Conservation (phyloP, 1,140 invertebrate genomes). For the Bathynomus jamesi region DNA sequence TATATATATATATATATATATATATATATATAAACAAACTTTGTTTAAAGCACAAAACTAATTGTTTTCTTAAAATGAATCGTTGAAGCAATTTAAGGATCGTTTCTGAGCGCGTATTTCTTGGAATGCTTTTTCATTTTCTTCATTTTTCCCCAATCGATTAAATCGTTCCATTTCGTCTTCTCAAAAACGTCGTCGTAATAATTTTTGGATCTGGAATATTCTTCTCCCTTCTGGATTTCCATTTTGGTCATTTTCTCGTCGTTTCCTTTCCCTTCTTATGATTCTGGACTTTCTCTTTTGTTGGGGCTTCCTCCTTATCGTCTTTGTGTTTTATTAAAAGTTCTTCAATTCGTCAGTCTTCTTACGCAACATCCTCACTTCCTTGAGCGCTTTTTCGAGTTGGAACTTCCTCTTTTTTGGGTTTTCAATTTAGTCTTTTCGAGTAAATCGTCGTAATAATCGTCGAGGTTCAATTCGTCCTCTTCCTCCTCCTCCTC, state of each 20-base stretch:
- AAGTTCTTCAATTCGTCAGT: not conserved
- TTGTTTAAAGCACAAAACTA: no score
- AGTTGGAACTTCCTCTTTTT: not conserved
- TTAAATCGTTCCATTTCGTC: not conserved
- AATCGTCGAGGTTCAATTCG: not conserved
- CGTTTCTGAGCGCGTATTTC: no score
- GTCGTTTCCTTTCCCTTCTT: not conserved
- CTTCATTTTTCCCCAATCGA: not conserved
- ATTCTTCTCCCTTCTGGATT: no score
- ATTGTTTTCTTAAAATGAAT: no score
- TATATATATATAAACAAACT: no score
- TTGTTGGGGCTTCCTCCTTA: not conserved
- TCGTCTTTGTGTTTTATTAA: not conserved
- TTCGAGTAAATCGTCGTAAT: not conserved
- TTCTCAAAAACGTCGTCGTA: not conserved
- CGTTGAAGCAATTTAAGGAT: no score
- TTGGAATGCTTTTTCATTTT: not conserved
- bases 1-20: no score
- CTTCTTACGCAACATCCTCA: not conserved
- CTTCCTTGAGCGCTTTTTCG: not conserved
- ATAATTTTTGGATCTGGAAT: not conserved
- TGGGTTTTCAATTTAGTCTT: not conserved
- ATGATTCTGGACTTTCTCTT: not conserved
- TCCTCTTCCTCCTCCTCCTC: not conserved
- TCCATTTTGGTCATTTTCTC: not conserved